Base-by-base conservation (phyloP, 1,140 invertebrate species). In the Mycetomoellerius zeteki region DNA sequence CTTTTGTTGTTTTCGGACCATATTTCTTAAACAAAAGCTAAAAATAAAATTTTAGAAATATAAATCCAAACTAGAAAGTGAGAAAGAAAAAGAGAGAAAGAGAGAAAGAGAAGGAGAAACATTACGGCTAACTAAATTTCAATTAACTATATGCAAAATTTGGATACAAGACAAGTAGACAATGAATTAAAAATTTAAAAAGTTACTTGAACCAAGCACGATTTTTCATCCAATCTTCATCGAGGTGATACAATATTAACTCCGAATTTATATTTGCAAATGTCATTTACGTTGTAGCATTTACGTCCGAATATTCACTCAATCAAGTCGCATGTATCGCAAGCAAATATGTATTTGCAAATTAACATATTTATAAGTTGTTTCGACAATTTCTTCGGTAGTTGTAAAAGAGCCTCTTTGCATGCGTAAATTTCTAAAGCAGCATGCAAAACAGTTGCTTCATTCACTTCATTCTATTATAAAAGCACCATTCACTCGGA, bases 401-500 rank as follows among this genome's bases (percentile, higher is more conserved):
- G 14, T 14, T 65, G 77, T 24, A 21, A 54, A 69, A 80, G 43
- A 8, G 14, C 14, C 2, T 43, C 27, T 8, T 58, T 33, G 69
- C 69, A 43, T 21, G 27, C 27, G 54, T 33, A 75, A 75, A 84
- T 75, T 43, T 73, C 21, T 47, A 19, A 73, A 75, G 37, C 56
- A 19, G 19, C 47, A 19, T 60, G 43, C 54, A 58, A 50, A 33
- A 89, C 85, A 90, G 58, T 84, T 80, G 69, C 47, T 37, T 80
- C 73, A 89, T 90, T 89, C 78, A 89, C 62, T 87, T 27, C 6
- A 37, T 37, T 65, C 69, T 75, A 7, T 62, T 60, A 89, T 84
- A 78, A 90, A 87, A 87, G 88, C 73, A 71, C 65, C 81, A 90
- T 89, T 90, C 85, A 90, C 58, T 81, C 62, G 16, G 10, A 19